Percentiles rank a stretch among this genome's conserved stretches.
These are phyloP conservation scores for Rhopalosiphum nymphaeae DNA, from an alignment of 2,888 invertebrate species.

Conservation along the genomic window DNA sequence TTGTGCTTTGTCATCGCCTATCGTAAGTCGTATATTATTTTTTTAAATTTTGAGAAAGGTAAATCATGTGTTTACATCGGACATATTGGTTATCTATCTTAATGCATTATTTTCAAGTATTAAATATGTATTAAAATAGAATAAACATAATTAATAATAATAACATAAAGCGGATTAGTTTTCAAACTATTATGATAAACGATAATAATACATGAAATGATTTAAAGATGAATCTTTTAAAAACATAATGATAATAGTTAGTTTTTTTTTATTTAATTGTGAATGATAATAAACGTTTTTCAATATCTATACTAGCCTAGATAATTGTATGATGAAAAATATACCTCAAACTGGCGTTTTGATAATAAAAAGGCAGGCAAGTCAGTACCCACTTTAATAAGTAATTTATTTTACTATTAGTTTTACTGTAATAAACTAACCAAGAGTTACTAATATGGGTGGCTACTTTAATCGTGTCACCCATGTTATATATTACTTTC, in stretches of 20 bases:
- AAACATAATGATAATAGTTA: too few species aligned
- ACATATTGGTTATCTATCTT: background rate
- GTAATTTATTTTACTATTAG: too few species aligned
- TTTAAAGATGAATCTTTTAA: background rate
- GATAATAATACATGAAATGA: background rate
- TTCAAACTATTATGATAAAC: background rate
- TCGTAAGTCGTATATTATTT: background rate
- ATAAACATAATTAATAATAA: background rate
- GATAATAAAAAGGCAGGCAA: background rate
- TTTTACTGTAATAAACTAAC: too few species aligned
- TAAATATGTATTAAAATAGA: background rate
- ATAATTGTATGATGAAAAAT: background rate
- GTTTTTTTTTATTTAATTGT: background rate
- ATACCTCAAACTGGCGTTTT: background rate
- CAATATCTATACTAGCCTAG: background rate
- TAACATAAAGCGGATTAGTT: background rate
- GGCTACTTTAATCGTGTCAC: too few species aligned
- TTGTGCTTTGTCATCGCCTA: background rate
- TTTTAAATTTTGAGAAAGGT: background rate
- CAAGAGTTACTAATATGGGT: too few species aligned
- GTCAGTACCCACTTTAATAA: too few species aligned
- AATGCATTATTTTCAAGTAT: background rate
- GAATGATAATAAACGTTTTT: background rate
- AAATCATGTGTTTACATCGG: too few species aligned
- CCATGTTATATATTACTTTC: too few species aligned